A percentile compares a stretch with the other conserved stretches of the same genome.
phyloP scores from a whole-genome alignment of 1,140 invertebrate species.

The Leptoteleia sp. region DNA sequence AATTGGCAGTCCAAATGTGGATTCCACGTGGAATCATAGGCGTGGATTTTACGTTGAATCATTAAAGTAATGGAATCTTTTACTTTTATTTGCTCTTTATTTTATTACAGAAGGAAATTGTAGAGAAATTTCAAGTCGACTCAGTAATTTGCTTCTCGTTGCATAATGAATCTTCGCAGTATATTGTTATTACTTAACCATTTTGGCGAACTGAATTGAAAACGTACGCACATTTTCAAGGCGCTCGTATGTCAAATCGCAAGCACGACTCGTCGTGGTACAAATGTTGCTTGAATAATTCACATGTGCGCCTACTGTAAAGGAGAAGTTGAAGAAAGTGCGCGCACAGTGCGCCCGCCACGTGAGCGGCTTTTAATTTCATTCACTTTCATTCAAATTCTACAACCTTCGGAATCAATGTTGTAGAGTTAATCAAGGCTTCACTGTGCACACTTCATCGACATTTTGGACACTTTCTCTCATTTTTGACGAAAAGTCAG shows the following conservation, averaged over 20 bases:
- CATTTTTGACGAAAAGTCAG: background rate
- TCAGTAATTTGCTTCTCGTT: constrained; percentile 19
- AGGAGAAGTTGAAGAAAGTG: constrained; percentile 24
- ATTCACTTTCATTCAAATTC: constrained; percentile 44
- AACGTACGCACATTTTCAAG: constrained; percentile 36
- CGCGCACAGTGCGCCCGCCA: background rate
- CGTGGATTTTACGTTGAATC: too few relatives aligned
- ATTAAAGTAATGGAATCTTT: too few relatives aligned
- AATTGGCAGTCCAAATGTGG: too few relatives aligned
- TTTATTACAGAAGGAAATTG: constrained; percentile 13
- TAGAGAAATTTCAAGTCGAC: constrained; percentile 12
- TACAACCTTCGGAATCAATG: background rate
- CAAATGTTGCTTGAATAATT: constrained; percentile 22
- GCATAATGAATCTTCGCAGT: background rate
- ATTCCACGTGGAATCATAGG: too few relatives aligned
- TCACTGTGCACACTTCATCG: background rate
- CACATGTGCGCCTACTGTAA: background rate
- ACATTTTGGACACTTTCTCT: constrained; percentile 23
- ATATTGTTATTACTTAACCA: constrained; percentile 15
- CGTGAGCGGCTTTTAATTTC: constrained; percentile 30
- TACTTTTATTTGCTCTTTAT: too few relatives aligned
- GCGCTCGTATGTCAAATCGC: background rate
- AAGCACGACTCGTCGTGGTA: background rate
- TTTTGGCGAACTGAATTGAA: constrained; percentile 3
- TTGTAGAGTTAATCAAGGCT: background rate